Base-by-base conservation (phyloP, 2,797 vertebrate species). In the Xyrichtys novacula region DNA sequence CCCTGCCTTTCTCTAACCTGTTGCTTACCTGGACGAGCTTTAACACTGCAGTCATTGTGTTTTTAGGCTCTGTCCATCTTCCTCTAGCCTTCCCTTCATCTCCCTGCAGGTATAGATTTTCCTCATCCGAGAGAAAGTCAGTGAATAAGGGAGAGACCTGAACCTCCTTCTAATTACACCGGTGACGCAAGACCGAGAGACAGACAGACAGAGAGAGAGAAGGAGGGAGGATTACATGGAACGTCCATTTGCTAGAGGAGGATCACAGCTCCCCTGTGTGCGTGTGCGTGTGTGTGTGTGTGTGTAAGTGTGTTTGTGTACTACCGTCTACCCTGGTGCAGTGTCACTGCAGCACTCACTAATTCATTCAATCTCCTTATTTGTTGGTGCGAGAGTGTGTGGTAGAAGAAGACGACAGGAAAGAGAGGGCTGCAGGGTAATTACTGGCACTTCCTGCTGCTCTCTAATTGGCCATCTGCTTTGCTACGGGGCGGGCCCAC, bases 391-490 rank as follows among this genome's bases (percentile, higher is more conserved):
- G 44, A 78, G 84, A 79, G 83, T 70, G 81, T 83, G 76, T 71
- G 74, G 76, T 62, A 68, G 84, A 70, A 77, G 71, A 81, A 84
- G 76, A 88, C 80, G 76, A 88, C 80, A 78, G 78, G 78, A 84
- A 87, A 81, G 84, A 89, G 75, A 84, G 58, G 71, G 80, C 86
- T 86, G 74, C 76, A 83, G 86, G 89, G 84, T 84, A 89, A 92
- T 91, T 89, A 91, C 85, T 82, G 85, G 70, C 83, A 92, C 91
- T 92, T 92, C 88, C 92, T 91, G 89, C 91, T 92, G 89, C 81
- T 90, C 80, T 89, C 89, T 92, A 91, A 93, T 93, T 92, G 91
- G 92, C 89, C 92, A 92, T 92, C 92, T 94, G 93, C 89, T 86
- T 82, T 65, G 81, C 89, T 84, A 80, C 70, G 84, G 87, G 92